Percentiles rank a stretch among this genome's conserved stretches.
phyloP scores from a whole-genome alignment of 1,140 invertebrate species.

The Colletes gigas region DNA sequence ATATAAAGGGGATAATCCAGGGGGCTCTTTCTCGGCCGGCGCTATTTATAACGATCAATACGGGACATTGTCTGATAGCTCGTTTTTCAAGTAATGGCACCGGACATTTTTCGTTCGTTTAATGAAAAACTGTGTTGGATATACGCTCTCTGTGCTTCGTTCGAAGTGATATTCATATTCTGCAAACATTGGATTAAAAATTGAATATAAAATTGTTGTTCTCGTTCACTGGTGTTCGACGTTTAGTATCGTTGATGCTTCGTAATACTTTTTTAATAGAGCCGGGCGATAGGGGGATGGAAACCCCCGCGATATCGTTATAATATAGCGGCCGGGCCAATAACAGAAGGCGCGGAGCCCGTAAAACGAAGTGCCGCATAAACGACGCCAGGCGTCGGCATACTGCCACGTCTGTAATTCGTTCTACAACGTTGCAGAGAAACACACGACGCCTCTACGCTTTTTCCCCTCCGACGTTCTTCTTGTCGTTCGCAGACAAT shows the following conservation, averaged over 20 bases:
- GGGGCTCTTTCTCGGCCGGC: slow-evolving; percentile 30
- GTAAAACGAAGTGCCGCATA: slow-evolving; percentile 51
- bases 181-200: too few species aligned
- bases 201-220: too few species aligned
- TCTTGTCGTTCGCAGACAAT: slow-evolving; percentile 29
- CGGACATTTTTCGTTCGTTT: slow-evolving; percentile 60
- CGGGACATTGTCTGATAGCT: slow-evolving; percentile 44
- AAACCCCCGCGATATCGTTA: slow-evolving; percentile 26
- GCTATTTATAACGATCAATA: slow-evolving; percentile 68
- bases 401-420: slow-evolving; percentile 43
- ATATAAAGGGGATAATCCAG: slow-evolving; percentile 66
- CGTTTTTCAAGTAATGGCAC: slow-evolving; percentile 60
- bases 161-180: slow-evolving; percentile 58
- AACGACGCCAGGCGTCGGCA: slow-evolving; percentile 40
- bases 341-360: slow-evolving; percentile 24
- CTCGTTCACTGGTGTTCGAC: neutral
- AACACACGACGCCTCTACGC: neutral
- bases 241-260: slow-evolving; percentile 18
- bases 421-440: slow-evolving; percentile 29
- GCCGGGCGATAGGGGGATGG: neutral
- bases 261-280: slow-evolving; percentile 41
- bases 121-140: slow-evolving; percentile 59
- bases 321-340: slow-evolving; percentile 24
- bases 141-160: slow-evolving; percentile 59
- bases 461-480: neutral